Percentiles rank a stretch among this genome's conserved stretches.
Evolutionary conservation across 2,888 invertebrate species (phyloP).

Genomic region (Acronicta leporina): DNA sequence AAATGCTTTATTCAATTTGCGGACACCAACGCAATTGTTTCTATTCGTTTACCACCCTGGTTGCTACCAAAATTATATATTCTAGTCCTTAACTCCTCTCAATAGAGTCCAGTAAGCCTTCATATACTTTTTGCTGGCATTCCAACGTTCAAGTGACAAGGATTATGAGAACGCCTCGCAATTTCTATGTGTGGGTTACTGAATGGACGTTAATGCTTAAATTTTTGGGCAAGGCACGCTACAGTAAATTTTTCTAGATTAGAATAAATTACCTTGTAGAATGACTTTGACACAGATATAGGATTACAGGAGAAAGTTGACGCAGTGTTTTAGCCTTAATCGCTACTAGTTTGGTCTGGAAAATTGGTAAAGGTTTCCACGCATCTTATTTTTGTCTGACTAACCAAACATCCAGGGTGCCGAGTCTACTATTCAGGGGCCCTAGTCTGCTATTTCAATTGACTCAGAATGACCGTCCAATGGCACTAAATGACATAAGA

Average conservation of each 20-base stretch:
- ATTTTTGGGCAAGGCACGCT: conserved; percentile 35
- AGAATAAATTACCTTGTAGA: conserved; percentile 45
- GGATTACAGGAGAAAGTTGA: conserved; percentile 30
- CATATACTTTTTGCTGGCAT: conserved; percentile 37
- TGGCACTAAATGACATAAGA: too few relatives aligned
- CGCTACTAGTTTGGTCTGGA: not conserved
- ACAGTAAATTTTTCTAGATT: conserved; percentile 48
- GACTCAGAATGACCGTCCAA: too few relatives aligned
- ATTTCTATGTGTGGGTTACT: conserved; percentile 45
- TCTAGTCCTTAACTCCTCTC: conserved; percentile 61
- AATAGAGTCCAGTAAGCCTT: conserved; percentile 54
- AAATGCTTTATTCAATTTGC: conserved; percentile 84
- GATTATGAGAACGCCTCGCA: conserved; percentile 55
- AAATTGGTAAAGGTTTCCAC: not conserved
- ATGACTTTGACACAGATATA: conserved; percentile 31
- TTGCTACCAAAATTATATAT: conserved; percentile 41
- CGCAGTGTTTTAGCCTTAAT: conserved; percentile 11
- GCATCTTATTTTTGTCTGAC: too few relatives aligned
- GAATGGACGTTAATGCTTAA: conserved; percentile 32
- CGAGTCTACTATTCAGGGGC: too few relatives aligned
- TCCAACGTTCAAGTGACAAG: conserved; percentile 40
- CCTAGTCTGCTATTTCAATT: too few relatives aligned
- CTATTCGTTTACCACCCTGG: conserved; percentile 68
- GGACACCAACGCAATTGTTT: conserved; percentile 81
- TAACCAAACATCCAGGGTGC: too few relatives aligned